Percentiles rank a stretch among this genome's conserved stretches.
These are phyloP conservation scores for Xenopus laevis DNA, from an alignment of 2,113 vertebrate genomes.

Conservation along the genomic window DNA sequence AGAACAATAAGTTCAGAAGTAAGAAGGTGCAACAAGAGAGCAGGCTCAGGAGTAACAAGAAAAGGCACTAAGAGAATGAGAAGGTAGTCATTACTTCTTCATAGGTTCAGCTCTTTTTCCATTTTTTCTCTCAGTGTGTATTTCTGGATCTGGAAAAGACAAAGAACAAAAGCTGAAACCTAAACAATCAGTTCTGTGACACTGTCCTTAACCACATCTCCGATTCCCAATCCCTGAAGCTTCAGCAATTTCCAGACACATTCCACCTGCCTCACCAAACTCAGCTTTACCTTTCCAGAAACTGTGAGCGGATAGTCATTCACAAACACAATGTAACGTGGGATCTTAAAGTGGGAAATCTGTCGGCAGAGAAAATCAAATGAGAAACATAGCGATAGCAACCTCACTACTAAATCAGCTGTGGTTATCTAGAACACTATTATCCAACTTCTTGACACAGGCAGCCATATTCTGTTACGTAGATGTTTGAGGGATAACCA, in stretches of 20 bases:
- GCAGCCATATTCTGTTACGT: not conserved
- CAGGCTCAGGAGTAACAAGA: too few species aligned
- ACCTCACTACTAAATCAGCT: not conserved
- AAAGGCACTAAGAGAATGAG: not conserved
- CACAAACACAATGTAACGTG: slow-evolving; percentile 79
- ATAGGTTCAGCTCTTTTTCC: slow-evolving; percentile 74
- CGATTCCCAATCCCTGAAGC: too few species aligned
- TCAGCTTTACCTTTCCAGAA: slow-evolving; percentile 80
- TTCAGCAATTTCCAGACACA: too few species aligned
- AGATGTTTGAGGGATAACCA: too few species aligned
- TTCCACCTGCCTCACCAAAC: not conserved
- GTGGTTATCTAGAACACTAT: not conserved
- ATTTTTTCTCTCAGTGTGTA: slow-evolving; percentile 70
- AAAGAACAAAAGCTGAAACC: slow-evolving; percentile 13
- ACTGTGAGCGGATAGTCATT: slow-evolving; percentile 76
- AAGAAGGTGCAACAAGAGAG: too few species aligned
- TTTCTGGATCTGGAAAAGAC: slow-evolving; percentile 80
- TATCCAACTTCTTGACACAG: not conserved
- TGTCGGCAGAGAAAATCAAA: slow-evolving; percentile 51
- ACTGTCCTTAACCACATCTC: not conserved
- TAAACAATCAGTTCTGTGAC: not conserved
- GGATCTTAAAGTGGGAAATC: slow-evolving; percentile 93
- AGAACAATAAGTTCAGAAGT: too few species aligned
- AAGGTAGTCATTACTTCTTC: slow-evolving; percentile 30
- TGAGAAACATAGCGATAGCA: not conserved